Base-by-base conservation (phyloP, 2,113 vertebrate species). In the Clarias gariepinus region DNA sequence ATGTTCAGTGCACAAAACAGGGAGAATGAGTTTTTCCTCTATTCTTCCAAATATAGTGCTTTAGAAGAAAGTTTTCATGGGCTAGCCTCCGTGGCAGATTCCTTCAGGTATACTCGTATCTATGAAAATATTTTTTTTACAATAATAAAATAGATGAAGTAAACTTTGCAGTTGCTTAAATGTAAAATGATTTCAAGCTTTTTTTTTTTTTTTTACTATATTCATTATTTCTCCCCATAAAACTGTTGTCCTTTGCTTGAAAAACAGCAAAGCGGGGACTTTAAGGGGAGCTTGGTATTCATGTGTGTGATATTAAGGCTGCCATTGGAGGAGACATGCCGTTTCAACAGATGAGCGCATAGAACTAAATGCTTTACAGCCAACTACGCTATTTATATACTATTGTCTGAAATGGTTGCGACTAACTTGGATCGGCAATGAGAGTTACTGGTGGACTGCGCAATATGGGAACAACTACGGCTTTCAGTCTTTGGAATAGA, bases 401-500 rank as follows among this genome's bases (percentile, higher is more conserved):
- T 13, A 30, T 79, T 28, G 68, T 89, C 61, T 85, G 69, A 89
- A 73, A 84, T 82, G 23, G 30, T 15, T 41, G 60, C 66, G 82
- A 82, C 79, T 71, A 81, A 85, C 53, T 71, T 47, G 74, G 88
- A 85, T 83, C 78, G 83, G 85, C 85, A 91, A 92, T 66, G 88
- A 91, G 93, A 94, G 94, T 91, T 93, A 90, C 95, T 95, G 95
- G 95, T 95, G 95, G 95, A 95, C 94, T 94, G 94, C 93, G 91
- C 90, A 90, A 89, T 90, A 89, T 84, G 84, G 88, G 92, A 93
- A 93, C 90, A 86, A 91, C 90, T 92, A 94, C 93, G 93, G 92
- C 90, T 64, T 90, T 94, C 94, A 92, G 92, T 95, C 94, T 96
- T 96, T 95, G 94, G 94, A 96, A 95, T 94, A 81, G 92, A 95